Evolutionary conservation across 2,797 vertebrate species (phyloP).

Genomic region (Chromobotia macracanthus): DNA sequence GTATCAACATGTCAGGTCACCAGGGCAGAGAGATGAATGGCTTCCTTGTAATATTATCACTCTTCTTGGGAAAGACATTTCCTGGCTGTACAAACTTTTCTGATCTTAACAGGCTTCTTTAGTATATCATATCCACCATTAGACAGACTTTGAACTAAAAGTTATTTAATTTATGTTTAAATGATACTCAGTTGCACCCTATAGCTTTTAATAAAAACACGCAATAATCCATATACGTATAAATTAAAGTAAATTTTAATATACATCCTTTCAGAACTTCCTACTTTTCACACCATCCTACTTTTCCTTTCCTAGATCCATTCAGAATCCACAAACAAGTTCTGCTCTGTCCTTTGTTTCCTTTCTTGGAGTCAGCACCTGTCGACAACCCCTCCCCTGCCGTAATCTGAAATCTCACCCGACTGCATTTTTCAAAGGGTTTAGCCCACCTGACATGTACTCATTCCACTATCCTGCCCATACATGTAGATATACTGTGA

Average conservation of each 20-base stretch:
- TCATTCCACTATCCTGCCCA: constrained; percentile 76
- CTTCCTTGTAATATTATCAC: constrained; percentile 23
- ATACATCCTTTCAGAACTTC: constrained; percentile 17
- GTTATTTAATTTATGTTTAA: no score
- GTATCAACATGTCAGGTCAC: constrained; percentile 30
- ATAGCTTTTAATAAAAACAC: neutral
- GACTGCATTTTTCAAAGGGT: constrained; percentile 78
- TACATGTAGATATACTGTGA: constrained; percentile 73
- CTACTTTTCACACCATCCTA: no score
- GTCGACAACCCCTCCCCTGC: constrained; percentile 58
- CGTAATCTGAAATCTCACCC: constrained; percentile 77
- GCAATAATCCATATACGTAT: neutral
- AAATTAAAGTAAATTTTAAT: neutral
- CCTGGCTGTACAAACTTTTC: neutral
- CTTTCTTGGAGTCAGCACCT: constrained; percentile 63
- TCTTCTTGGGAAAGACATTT: constrained; percentile 35
- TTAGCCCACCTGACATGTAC: constrained; percentile 77
- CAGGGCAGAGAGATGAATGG: constrained; percentile 15
- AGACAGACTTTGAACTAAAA: neutral
- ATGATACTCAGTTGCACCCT: neutral
- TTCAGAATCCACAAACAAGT: constrained; percentile 48
- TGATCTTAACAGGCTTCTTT: neutral
- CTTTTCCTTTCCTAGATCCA: constrained; percentile 25
- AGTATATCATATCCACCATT: neutral
- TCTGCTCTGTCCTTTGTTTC: constrained; percentile 65